Evolutionary conservation across 1,140 invertebrate species (phyloP).

Genomic region (Notospermus geniculatus): DNA sequence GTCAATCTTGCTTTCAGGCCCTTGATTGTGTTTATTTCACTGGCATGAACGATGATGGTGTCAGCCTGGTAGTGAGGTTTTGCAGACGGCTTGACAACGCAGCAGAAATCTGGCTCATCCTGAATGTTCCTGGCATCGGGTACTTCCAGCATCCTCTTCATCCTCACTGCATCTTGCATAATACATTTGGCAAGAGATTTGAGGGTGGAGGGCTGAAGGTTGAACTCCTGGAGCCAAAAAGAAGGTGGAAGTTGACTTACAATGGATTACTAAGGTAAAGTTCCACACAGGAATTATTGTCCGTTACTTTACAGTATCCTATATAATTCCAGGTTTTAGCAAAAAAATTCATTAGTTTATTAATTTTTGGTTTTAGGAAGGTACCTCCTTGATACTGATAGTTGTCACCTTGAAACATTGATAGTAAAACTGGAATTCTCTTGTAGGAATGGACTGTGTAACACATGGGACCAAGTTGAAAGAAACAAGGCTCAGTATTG

Average conservation of each 20-base stretch:
- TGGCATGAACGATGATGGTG: conserved; percentile 30
- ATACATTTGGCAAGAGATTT: conserved; percentile 54
- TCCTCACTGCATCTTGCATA: conserved; percentile 53
- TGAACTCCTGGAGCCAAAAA: conserved; percentile 59
- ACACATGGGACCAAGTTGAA: conserved; percentile 17
- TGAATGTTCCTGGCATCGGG: conserved; percentile 34
- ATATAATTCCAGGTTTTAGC: no score
- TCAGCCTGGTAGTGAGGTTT: conserved; percentile 26
- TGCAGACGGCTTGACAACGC: conserved; percentile 25
- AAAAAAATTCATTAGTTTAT: no score
- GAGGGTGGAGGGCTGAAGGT: conserved; percentile 62
- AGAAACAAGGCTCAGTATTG: conserved; percentile 39
- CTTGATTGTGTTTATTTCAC: conserved; percentile 38
- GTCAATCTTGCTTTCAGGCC: conserved; percentile 24
- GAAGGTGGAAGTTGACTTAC: conserved; percentile 61
- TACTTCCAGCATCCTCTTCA: conserved; percentile 45
- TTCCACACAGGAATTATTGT: conserved; percentile 18
- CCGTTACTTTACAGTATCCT: neutral
- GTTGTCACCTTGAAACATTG: neutral
- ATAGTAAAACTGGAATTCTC: conserved; percentile 7
- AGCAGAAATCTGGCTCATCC: conserved; percentile 37
- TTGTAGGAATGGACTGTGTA: conserved; percentile 38
- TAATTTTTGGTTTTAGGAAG: no score
- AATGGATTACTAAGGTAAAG: conserved; percentile 62
- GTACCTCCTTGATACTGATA: no score